Conservation (phyloP, 2,113 vertebrate species). For the Ictalurus punctatus region DNA sequence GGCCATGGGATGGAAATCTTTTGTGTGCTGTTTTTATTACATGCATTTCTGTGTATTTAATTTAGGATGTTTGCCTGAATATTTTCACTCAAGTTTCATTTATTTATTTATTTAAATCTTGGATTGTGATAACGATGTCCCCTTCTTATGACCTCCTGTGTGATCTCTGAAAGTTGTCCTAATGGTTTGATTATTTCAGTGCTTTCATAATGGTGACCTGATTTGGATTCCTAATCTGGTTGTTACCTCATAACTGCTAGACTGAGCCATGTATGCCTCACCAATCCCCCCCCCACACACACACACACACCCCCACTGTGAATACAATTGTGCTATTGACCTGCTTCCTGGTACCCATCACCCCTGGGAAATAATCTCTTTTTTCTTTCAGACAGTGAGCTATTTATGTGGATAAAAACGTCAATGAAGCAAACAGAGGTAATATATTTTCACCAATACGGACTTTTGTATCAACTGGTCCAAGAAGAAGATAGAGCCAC, state of each 20-base stretch:
- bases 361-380: background rate
- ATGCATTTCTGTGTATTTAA: background rate
- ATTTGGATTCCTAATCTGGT: constrained; percentile 3
- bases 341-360: background rate
- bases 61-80: background rate
- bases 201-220: background rate
- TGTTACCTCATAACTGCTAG: background rate
- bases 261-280: background rate
- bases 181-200: background rate
- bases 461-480: background rate
- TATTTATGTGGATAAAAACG: background rate
- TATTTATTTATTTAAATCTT: background rate
- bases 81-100: background rate
- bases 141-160: background rate
- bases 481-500: background rate
- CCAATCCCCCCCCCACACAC: no score
- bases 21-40: background rate
- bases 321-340: constrained; percentile 1
- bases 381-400: background rate
- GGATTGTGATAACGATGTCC: background rate
- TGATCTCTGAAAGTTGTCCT: background rate
- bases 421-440: background rate
- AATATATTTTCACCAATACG: background rate
- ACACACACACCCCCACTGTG: background rate
- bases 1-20: background rate